Conservation (phyloP, 2,113 vertebrate species). For the Callorhinus ursinus region DNA sequence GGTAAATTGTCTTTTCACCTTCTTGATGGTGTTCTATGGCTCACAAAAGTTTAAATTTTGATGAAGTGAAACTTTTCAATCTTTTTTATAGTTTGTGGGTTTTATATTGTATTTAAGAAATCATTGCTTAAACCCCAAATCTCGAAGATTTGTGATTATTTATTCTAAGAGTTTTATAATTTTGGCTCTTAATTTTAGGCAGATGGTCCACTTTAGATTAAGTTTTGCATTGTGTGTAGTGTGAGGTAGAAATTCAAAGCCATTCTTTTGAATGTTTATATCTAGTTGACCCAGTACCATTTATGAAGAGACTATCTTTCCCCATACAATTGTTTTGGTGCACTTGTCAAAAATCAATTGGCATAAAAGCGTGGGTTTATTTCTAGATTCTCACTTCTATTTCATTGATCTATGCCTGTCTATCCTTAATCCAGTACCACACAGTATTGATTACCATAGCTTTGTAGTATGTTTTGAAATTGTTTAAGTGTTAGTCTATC, state of each 20-base stretch:
- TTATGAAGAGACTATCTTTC: neutral
- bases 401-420: neutral
- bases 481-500: neutral
- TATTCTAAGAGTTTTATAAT: neutral
- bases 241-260: neutral
- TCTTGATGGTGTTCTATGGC: neutral
- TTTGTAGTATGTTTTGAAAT: neutral
- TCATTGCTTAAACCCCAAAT: neutral
- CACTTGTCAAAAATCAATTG: neutral
- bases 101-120: neutral
- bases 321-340: neutral
- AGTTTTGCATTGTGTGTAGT: neutral
- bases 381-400: neutral
- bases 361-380: neutral
- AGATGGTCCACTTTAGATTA: neutral
- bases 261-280: slow-evolving; percentile 9
- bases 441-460: neutral
- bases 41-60: neutral
- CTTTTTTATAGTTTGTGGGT: neutral
- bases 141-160: neutral
- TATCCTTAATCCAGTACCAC: neutral
- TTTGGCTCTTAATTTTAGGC: slow-evolving; percentile 14
- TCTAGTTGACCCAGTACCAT: neutral
- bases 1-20: neutral
- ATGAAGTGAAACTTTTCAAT: neutral